Conservation (phyloP, 2,797 vertebrate genomes). For the Enteromius radiatus region DNA sequence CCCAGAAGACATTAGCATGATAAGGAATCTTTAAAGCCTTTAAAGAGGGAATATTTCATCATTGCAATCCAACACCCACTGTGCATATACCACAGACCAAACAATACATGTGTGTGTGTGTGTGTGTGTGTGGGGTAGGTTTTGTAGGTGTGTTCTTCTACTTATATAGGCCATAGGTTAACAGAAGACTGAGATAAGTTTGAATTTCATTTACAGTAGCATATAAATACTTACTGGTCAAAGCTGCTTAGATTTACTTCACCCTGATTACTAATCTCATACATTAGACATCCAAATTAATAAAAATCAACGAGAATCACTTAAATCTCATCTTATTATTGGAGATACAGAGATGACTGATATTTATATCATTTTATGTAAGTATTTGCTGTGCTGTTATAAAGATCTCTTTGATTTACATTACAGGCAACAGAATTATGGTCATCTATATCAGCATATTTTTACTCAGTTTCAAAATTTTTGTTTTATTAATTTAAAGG, state of each 20-base stretch:
- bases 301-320: no score
- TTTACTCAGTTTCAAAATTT: neutral
- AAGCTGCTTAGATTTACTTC: neutral
- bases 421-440: neutral
- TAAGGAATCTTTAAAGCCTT: neutral
- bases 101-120: neutral
- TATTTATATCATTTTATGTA: neutral
- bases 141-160: neutral
- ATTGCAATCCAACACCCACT: neutral
- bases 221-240: neutral
- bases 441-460: neutral
- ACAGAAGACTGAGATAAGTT: no score
- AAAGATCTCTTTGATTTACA: neutral
- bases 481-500: no score
- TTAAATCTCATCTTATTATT: neutral
- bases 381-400: neutral
- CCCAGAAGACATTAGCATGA: neutral
- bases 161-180: neutral
- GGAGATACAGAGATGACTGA: neutral
- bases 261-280: no score
- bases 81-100: neutral
- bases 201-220: neutral
- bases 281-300: no score
- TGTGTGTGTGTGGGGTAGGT: neutral
- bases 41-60: neutral